Percentiles rank a stretch among this genome's conserved stretches.
phyloP scores from a whole-genome alignment of 2,888 invertebrate species.

The Tholera decimalis region DNA sequence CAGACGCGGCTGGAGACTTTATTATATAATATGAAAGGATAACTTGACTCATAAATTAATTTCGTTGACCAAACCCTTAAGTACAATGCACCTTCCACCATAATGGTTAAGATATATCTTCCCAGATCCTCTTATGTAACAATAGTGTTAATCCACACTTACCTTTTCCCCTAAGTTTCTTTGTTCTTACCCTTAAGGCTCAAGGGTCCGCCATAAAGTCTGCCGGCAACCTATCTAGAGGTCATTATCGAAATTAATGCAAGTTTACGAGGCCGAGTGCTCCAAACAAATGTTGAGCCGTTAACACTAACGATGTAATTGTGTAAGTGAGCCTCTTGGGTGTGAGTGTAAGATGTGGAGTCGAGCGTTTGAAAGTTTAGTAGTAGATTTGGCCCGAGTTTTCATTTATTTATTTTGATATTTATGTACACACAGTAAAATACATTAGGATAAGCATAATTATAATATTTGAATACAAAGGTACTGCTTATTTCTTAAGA shows the following conservation, averaged over 20 bases:
- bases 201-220: constrained; percentile 57
- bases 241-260: constrained; percentile 77
- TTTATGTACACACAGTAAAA: no score
- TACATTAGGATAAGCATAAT: no score
- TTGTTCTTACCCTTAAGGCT: constrained; percentile 26
- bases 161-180: constrained; percentile 43
- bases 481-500: no score
- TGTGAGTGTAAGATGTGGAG: constrained; percentile 39
- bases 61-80: constrained; percentile 13
- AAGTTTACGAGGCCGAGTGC: constrained; percentile 76
- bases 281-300: constrained; percentile 80
- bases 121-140: constrained; percentile 19
- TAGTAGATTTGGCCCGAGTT: not conserved
- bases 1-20: no score
- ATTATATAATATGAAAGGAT: no score
- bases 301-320: constrained; percentile 83
- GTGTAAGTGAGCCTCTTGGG: constrained; percentile 75
- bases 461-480: no score
- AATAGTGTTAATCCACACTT: constrained; percentile 41
- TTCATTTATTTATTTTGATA: no score
- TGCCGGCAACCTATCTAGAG: constrained; percentile 60
- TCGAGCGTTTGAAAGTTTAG: constrained; percentile 4
- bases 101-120: constrained; percentile 13
- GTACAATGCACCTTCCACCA: constrained; percentile 8
- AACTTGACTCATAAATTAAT: constrained; percentile 3